Evolutionary conservation across 2,888 invertebrate species (phyloP), one percentile per base, ranked within the genome.

Genomic region (Bombylius major): DNA sequence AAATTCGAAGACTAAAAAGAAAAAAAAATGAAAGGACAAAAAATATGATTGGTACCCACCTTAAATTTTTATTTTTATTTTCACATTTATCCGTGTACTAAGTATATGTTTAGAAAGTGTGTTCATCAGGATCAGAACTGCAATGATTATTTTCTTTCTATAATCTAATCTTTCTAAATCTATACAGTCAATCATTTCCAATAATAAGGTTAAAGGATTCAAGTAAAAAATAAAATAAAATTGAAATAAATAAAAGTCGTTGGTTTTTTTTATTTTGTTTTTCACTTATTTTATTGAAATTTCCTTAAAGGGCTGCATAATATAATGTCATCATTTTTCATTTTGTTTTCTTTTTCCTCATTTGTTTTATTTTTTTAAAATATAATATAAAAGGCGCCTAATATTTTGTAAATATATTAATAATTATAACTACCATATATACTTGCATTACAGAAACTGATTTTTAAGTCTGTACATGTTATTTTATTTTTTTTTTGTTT

Each of bases 221-320:
- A 23, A 23, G 23, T 23, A 23, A 23, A 23, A 23, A 23, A 23
- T 23, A 23, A 23, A 23, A 23, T 23, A 2, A 23, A 23, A 23
- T 3, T 23, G 23, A 8, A 13, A 8, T 36, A 34, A 54, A 50
- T 34, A 46, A 54, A 50, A 54, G 14, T 13, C 31, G 0, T 34
- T 7, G 13, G 11, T 14, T 12, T 45, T 50, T 50, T 50, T 54
- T 50, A 50, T 49, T 50, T 50, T 7, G 1, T 36, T 42, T 42
- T 42, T 8, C 12, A 11, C 12, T 42, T 42, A 42, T 42, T 11
- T 55, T 55, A 55, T 55, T 47, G 4, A 46, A 55, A 55, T 50
- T 55, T 55, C 55, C 55, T 55, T 55, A 32, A 55, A 55, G 55
- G 55, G 55, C 50, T 55, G 55, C 55, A 50, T 55, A 55, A 55